A percentile compares a stretch with the other conserved stretches of the same genome.
phyloP scores from a whole-genome alignment of 2,888 invertebrate genomes.

The Amphimallon solstitiale region DNA sequence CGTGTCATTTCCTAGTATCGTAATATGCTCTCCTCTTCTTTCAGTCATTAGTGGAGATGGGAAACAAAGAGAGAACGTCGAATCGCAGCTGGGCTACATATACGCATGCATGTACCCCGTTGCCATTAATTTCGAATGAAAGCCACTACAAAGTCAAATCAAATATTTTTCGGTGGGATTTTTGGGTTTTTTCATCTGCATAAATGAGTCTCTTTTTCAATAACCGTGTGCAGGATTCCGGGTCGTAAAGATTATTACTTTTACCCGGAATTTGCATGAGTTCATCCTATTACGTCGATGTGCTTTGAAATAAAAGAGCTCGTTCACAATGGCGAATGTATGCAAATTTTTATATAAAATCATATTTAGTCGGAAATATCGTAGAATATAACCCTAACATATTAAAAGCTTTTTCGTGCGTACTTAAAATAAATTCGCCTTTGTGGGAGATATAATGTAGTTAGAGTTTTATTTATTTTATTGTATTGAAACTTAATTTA shows the following conservation, averaged over 20 bases:
- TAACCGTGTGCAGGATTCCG: constrained; percentile 51
- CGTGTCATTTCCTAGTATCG: constrained; percentile 48
- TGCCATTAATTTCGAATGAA: constrained; percentile 43
- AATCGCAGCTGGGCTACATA: neutral
- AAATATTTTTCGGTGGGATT: constrained; percentile 46
- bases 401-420: too few species aligned
- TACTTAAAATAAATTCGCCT: too few species aligned
- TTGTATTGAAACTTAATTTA: too few species aligned
- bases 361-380: neutral
- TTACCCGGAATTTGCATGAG: constrained; percentile 54
- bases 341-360: constrained; percentile 25
- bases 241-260: constrained; percentile 57
- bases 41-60: neutral
- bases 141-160: constrained; percentile 48
- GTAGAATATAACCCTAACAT: too few species aligned
- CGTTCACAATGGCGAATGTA: constrained; percentile 22
- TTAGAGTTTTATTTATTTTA: too few species aligned
- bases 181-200: constrained; percentile 54
- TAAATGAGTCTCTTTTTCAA: constrained; percentile 57
- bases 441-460: too few species aligned
- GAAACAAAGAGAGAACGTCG: neutral
- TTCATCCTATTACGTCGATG: constrained; percentile 50
- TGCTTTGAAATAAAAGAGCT: constrained; percentile 22
- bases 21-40: constrained; percentile 17
- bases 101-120: constrained; percentile 36